Evolutionary conservation across 2,888 invertebrate species (phyloP).

Genomic region (Argyresthia albistria): DNA sequence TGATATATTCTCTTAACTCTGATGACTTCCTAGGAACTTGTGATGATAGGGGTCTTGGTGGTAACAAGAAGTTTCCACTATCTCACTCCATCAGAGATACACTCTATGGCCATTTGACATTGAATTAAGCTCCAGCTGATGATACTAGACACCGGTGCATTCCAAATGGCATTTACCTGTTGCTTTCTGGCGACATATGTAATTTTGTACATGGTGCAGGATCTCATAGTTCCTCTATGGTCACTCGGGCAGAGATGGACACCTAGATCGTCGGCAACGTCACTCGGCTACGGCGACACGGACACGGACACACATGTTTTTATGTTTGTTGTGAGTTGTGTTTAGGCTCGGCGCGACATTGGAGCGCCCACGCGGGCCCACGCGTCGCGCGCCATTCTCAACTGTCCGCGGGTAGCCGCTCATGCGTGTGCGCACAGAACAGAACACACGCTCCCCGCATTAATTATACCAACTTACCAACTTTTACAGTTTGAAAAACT

Average conservation of each 20-base stretch:
- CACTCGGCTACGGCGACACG: too few species aligned
- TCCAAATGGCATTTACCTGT: conserved; percentile 34
- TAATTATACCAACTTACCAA: conserved; percentile 47
- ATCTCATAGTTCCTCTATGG: conserved; percentile 37
- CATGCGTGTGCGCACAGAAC: conserved; percentile 30
- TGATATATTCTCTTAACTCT: conserved; percentile 86
- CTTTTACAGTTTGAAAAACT: conserved; percentile 55
- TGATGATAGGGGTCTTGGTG: conserved; percentile 15
- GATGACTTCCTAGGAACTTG: conserved; percentile 82
- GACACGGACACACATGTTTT: too few species aligned
- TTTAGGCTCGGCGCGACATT: conserved; percentile 1
- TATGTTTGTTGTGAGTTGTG: too few species aligned
- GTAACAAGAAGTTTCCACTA: conserved; percentile 24
- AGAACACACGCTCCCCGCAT: conserved; percentile 33
- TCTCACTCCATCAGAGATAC: conserved; percentile 28
- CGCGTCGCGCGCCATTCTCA: conserved; percentile 13
- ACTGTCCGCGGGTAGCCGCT: not conserved
- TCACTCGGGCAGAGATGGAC: conserved; percentile 13
- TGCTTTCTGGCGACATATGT: conserved; percentile 57
- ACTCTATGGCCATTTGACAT: conserved; percentile 10
- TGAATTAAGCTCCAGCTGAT: not conserved
- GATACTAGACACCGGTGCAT: conserved; percentile 13
- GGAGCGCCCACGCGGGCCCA: conserved; percentile 14
- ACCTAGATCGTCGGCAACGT: not conserved
- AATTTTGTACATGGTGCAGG: conserved; percentile 62